Base-by-base conservation (phyloP, 2,888 invertebrate genomes). In the Apotomis turbidana region DNA sequence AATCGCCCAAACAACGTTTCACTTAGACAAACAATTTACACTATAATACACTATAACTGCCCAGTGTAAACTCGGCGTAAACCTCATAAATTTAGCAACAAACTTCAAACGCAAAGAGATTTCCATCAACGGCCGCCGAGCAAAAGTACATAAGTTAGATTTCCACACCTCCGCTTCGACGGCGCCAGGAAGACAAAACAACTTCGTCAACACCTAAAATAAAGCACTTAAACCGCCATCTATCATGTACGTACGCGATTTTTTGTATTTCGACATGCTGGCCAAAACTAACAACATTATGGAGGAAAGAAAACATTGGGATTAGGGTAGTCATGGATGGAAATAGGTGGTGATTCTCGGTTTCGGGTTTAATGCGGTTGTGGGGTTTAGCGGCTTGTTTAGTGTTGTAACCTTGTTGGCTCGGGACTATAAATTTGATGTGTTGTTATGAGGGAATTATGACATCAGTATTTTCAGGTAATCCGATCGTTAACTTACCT, bases 151-250 rank as follows among this genome's bases (percentile, higher is more conserved):
- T 75, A 77, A 75, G 74, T 76, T 68, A 70, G 69, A 73, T 81
- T 78, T 84, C 87, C 83, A 80, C 88, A 87, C 87, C 87, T 86
- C 80, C 74, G 62, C 80, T 79, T 77, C 74, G 13, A 71, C 78
- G 90, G 88, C 90, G 90, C 88, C 88, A 74, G 72, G 75, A 82
- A 89, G 88, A 89, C 90, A 87, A 82, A 90, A 89, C 89, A 89
- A 82, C 77, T 76, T 80, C 81, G 80, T 83, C 85, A 83, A 81
- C 84, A 80, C 81, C 80, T 81, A 80, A 87, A 90, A 89, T 90
- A 89, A 87, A 89, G 80, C 90, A 90, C 91, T 91, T 88, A 88
- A 83, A 86, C 82, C 79, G 80, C 83, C 77, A 85, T 89, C 82
- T 85, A 89, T 89, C 87, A 72, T 77, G 77, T 77, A 74, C 70